phyloP scores from a whole-genome alignment of 2,113 vertebrate species.

The Microcebus jonahi region DNA sequence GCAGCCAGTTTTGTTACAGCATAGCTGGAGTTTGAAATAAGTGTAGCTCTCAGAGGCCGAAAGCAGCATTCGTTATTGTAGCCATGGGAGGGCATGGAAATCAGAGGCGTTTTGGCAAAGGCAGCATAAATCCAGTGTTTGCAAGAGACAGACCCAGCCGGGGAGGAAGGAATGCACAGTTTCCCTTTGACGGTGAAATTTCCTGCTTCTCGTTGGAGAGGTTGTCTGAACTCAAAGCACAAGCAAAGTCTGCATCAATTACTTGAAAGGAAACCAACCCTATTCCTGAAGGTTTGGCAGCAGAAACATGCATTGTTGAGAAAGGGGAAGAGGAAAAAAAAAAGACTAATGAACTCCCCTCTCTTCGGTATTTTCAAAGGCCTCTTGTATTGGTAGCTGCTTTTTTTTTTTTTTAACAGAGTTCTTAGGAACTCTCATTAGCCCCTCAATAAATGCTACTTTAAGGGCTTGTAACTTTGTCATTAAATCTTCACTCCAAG shows the following conservation, averaged over 20 bases:
- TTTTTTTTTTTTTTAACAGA: too few species aligned
- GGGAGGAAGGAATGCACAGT: slow-evolving; percentile 86
- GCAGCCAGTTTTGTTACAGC: slow-evolving; percentile 87
- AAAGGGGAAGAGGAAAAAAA: too few species aligned
- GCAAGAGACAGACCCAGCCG: slow-evolving; percentile 83
- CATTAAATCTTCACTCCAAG: too few species aligned
- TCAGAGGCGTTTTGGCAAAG: slow-evolving; percentile 85
- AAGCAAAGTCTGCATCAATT: slow-evolving; percentile 87
- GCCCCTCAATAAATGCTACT: too few species aligned
- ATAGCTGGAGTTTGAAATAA: slow-evolving; percentile 83
- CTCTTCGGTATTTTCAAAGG: too few species aligned
- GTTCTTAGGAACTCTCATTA: too few species aligned
- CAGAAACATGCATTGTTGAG: too few species aligned
- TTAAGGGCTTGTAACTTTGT: too few species aligned
- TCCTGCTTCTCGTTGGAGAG: slow-evolving; percentile 87
- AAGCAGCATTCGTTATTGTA: slow-evolving; percentile 89
- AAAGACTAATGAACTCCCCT: too few species aligned
- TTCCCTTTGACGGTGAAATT: slow-evolving; percentile 88
- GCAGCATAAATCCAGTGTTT: slow-evolving; percentile 86
- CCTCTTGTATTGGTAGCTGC: too few species aligned
- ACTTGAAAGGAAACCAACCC: slow-evolving; percentile 89
- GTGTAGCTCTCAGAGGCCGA: slow-evolving; percentile 82
- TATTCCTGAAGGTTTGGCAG: slow-evolving; percentile 84
- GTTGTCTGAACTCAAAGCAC: slow-evolving; percentile 84
- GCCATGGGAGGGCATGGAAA: slow-evolving; percentile 88